Percentiles rank a stretch among this genome's conserved stretches.
Evolutionary conservation across 2,888 invertebrate genomes (phyloP).

Genomic region (Idaea straminata): DNA sequence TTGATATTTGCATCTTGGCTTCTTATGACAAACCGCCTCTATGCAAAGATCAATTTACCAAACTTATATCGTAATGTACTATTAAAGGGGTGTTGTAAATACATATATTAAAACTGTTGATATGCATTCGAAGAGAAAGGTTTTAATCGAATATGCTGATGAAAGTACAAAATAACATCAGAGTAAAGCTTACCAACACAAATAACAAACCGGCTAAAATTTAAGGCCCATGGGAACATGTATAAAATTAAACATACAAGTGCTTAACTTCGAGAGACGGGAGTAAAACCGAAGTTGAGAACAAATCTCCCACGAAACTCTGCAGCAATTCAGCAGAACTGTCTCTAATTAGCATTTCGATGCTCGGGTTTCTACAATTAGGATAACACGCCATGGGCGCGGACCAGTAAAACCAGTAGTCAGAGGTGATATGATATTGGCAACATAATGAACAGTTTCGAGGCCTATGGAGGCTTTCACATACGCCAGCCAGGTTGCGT

Average conservation of each 20-base stretch:
- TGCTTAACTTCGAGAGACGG: conserved; percentile 19
- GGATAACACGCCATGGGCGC: conserved; percentile 57
- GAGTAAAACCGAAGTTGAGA: conserved; percentile 29
- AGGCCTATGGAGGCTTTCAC: conserved; percentile 48
- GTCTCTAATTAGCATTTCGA: conserved; percentile 67
- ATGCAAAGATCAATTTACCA: too few species aligned
- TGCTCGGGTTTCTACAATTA: conserved; percentile 68
- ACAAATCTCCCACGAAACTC: conserved; percentile 26
- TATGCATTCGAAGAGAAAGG: conserved; percentile 8
- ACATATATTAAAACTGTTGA: conserved; percentile 8
- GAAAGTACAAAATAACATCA: background rate
- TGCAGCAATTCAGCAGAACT: conserved; percentile 31
- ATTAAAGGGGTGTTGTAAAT: background rate
- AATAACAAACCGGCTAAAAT: background rate
- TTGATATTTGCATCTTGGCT: too few species aligned
- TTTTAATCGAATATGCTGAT: background rate
- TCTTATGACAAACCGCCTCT: too few species aligned
- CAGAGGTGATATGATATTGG: conserved; percentile 53
- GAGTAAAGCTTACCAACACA: background rate
- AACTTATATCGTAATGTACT: too few species aligned
- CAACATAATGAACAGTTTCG: conserved; percentile 58
- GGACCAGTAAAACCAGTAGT: conserved; percentile 72
- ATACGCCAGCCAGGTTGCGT: conserved; percentile 43
- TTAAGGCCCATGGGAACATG: background rate
- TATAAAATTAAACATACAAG: background rate